A percentile compares a stretch with the other conserved stretches of the same genome.
Evolutionary conservation across 2,888 invertebrate genomes (phyloP).

Genomic region (Creontiades dilutus): DNA sequence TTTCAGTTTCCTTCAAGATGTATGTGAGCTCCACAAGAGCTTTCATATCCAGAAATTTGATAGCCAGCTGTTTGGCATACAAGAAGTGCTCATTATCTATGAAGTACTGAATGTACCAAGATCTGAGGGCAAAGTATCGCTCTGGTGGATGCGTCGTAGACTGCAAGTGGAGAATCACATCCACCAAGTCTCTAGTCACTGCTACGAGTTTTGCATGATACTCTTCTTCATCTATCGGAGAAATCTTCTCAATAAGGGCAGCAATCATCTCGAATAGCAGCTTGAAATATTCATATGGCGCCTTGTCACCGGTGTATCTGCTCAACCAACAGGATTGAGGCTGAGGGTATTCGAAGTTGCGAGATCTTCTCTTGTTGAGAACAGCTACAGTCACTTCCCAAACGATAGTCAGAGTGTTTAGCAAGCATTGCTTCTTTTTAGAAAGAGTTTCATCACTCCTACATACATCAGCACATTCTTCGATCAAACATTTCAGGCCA

Average conservation of each 20-base stretch:
- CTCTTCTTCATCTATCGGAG: conserved; percentile 24
- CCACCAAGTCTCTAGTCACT: conserved; percentile 56
- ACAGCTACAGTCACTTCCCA: conserved; percentile 54
- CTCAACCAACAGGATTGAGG: conserved; percentile 54
- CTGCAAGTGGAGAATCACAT: conserved; percentile 59
- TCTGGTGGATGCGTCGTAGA: conserved; percentile 48
- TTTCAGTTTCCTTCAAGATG: conserved; percentile 47
- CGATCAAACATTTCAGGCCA: conserved; percentile 45
- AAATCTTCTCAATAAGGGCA: conserved; percentile 24
- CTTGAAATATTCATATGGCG: conserved; percentile 61
- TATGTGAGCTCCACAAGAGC: conserved; percentile 58
- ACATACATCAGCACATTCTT: conserved; percentile 54
- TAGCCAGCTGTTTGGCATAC: conserved; percentile 61
- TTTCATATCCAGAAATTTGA: conserved; percentile 63
- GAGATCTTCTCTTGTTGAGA: conserved; percentile 34
- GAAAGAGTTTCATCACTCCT: conserved; percentile 9
- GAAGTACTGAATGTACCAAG: conserved; percentile 69
- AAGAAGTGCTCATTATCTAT: conserved; percentile 51
- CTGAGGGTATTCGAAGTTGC: neutral
- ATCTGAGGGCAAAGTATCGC: conserved; percentile 52
- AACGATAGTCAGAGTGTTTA: conserved; percentile 54
- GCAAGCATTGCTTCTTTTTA: conserved; percentile 38
- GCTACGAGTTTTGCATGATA: conserved; percentile 46
- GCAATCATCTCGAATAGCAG: conserved; percentile 62
- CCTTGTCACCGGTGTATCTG: conserved; percentile 28